Conservation (phyloP, 2,797 vertebrate species). For the Trematomus bernacchii region DNA sequence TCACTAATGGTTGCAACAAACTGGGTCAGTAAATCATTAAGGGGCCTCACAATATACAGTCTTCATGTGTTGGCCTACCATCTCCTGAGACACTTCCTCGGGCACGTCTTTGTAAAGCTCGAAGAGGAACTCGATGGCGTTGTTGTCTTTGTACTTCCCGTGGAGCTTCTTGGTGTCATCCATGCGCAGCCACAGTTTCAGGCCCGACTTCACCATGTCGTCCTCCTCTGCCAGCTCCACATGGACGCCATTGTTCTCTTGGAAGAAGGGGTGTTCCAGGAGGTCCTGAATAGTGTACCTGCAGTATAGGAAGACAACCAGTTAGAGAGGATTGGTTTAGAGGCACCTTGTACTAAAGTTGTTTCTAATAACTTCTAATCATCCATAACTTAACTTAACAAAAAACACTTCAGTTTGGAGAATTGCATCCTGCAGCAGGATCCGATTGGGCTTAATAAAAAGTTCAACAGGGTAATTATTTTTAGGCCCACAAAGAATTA, state of each 20-base stretch:
- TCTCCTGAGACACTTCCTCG: slow-evolving; percentile 98
- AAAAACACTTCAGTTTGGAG: background rate
- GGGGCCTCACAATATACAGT: background rate
- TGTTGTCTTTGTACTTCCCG: slow-evolving; percentile 98
- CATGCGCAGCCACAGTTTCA: slow-evolving; percentile 98
- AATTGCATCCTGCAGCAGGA: background rate
- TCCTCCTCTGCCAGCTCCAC: slow-evolving; percentile 98
- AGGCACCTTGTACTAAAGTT: background rate
- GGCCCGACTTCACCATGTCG: slow-evolving; percentile 90
- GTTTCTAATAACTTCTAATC: background rate
- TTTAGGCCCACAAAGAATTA: background rate
- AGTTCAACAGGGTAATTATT: background rate
- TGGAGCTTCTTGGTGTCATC: slow-evolving; percentile 95
- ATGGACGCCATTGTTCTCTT: slow-evolving; percentile 95
- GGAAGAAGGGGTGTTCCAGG: slow-evolving; percentile 96
- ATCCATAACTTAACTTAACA: background rate
- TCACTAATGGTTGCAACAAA: slow-evolving; percentile 40
- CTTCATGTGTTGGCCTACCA: slow-evolving; percentile 84
- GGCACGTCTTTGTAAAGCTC: slow-evolving; percentile 96
- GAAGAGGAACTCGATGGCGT: slow-evolving; percentile 97
- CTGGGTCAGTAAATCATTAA: slow-evolving; percentile 5
- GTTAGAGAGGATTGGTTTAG: background rate
- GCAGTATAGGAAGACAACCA: background rate
- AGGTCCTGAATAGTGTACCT: slow-evolving; percentile 98
- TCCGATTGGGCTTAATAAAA: background rate